Base-by-base conservation (phyloP, 2,888 invertebrate genomes). In the Pterostichus madidus region DNA sequence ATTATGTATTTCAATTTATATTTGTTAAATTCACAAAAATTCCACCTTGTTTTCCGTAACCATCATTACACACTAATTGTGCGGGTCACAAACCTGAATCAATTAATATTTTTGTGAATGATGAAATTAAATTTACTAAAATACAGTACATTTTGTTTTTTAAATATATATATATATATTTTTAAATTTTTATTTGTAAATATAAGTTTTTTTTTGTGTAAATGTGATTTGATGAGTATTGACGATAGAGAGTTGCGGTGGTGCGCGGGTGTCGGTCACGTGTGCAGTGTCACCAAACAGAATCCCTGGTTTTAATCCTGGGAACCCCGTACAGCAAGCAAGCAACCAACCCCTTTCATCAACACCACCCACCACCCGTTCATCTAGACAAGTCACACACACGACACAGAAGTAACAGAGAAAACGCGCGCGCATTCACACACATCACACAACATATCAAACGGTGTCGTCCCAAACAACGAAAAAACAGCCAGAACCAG, bases 281-380 rank as follows among this genome's bases (percentile, higher is more conserved):
- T 80, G 80, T 68, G 35, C 68, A 46, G 46, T 80, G 80, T 80
- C 80, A 71, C 71, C 68, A 80, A 68, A 80, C 80, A 80, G 80
- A 80, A 80, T 80, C 80, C 80, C 80, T 80, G 80, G 52, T 79
- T 64, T 79, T 79, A 79, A 79, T 79, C 64, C 79, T 79, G 79
- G 61, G 24, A 79, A 59, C 64, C 79, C 79, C 64, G 79, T 79
- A 44, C 75, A 44, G 31, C 77, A 15, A 52, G 5, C 56, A 53
- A n/a, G 10, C 32, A 56, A 7, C 15, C 11, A 61, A 61, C 71
- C 71, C 71, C 35, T 13, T 71, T 39, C 32, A 71, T 39, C 71
- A 32, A 11, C 39, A 61, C 71, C 71, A 71, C 71, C 71, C 32
- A 46, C 71, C 71, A 8, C 71, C 71, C 11, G 13, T 46, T 71